These are phyloP conservation scores for Acleris sparsana DNA, from an alignment of 2,888 invertebrate genomes.

Conservation along the genomic window DNA sequence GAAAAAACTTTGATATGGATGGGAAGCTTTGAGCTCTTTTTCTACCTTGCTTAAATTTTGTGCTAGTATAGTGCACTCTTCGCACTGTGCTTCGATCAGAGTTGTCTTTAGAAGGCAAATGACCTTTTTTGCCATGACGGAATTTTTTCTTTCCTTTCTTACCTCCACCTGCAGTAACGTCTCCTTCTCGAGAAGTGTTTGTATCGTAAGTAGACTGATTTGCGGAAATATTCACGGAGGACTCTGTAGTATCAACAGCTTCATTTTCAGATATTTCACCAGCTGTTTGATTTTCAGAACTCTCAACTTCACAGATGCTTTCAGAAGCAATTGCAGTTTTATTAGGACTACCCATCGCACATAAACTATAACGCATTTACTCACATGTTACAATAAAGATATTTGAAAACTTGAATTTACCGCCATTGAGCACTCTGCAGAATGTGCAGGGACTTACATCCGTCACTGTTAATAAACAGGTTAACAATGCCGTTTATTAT, in stretches of 20 bases:
- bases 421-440: slow-evolving; percentile 77
- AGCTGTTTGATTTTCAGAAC: slow-evolving; percentile 56
- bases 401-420: slow-evolving; percentile 74
- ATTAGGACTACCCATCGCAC: slow-evolving; percentile 74
- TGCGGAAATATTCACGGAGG: slow-evolving; percentile 54
- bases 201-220: slow-evolving; percentile 54
- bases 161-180: slow-evolving; percentile 51
- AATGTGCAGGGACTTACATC: slow-evolving; percentile 81
- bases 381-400: slow-evolving; percentile 59
- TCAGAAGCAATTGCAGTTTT: slow-evolving; percentile 61
- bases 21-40: slow-evolving; percentile 88
- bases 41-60: slow-evolving; percentile 80
- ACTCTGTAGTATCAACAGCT: slow-evolving; percentile 57
- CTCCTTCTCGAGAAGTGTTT: slow-evolving; percentile 66
- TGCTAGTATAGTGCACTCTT: slow-evolving; percentile 70
- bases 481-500: slow-evolving; percentile 70
- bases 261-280: slow-evolving; percentile 66
- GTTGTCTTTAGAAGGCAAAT: slow-evolving; percentile 69
- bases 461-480: slow-evolving; percentile 82
- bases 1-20: slow-evolving; percentile 88
- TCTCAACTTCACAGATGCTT: slow-evolving; percentile 53
- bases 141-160: slow-evolving; percentile 77
- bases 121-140: slow-evolving; percentile 73
- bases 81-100: slow-evolving; percentile 67
- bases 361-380: slow-evolving; percentile 40